Base-by-base conservation (phyloP, 2,888 invertebrate species). In the Spialia ferax region DNA sequence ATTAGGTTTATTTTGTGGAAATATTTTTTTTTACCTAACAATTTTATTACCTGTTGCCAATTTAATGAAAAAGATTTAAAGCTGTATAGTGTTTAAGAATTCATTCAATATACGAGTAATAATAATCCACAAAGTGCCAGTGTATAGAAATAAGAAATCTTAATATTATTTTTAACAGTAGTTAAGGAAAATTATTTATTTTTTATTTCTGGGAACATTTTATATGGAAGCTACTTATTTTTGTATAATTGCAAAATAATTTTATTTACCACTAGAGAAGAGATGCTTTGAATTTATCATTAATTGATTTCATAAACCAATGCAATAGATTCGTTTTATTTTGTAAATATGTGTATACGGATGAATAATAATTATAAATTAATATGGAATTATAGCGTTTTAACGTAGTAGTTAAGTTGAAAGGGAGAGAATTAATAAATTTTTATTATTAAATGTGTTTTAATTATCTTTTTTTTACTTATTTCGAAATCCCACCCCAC, bases 341-440 rank as follows among this genome's bases (percentile, higher is more conserved):
- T 89, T 92, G 92, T 92, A 92, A 92, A 92, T 92, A 92, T 92
- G 91, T 92, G 91, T 90, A 91, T 91, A 92, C 86, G 86, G 50
- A 64, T 48, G 50, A 29, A 50, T 50, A 77, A 78, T 77, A 84
- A 79, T 80, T 80, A 29, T 52, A 7, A 23, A 86, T 81, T 83
- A 83, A 82, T 83, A 83, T 84, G 81, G 81, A 81, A 79, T 79
- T 69, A 70, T 79, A 77, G 75, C 71, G 70, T 73, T 74, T 77
- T 77, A 76, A 78, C 71, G 79, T 82, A 83, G 84, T 74, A 70
- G 74, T 32, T 87, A 86, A 85, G 84, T 61, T 70, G 73, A 78
- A 81, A 78, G 81, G 79, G 79, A 85, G 79, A 79, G 56, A 57
- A 64, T 74, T 83, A 86, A 84, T 83, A 86, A 76, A 84, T 82